Evolutionary conservation across 2,797 vertebrate genomes (phyloP).

Genomic region (Dryobates pubescens): DNA sequence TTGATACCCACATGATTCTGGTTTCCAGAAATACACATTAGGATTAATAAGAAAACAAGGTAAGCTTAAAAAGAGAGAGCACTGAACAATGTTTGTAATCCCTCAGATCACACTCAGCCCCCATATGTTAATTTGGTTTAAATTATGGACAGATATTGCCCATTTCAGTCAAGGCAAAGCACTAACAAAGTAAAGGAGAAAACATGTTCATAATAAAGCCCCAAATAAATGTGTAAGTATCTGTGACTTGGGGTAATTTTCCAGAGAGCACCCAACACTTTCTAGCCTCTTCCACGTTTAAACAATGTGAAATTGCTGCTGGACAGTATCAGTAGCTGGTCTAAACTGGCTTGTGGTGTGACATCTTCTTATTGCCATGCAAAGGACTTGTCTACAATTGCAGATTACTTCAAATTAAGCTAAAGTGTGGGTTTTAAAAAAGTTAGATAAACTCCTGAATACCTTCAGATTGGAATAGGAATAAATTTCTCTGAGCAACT

Average conservation of each 20-base stretch:
- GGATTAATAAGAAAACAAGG: not conserved
- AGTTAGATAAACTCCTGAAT: not conserved
- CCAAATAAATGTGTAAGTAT: not conserved
- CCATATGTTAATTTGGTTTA: not conserved
- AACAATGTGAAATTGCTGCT: not conserved
- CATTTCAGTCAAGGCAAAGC: not conserved
- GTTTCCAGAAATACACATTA: conserved; percentile 3
- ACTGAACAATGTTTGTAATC: not conserved
- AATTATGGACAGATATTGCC: not conserved
- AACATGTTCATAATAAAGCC: not conserved
- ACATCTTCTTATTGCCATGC: not conserved
- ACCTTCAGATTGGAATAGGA: not conserved
- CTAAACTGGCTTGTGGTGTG: not conserved
- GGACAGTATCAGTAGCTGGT: not conserved
- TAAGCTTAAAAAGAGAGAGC: not conserved
- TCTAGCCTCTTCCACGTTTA: not conserved
- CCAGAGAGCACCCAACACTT: not conserved
- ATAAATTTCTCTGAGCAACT: not conserved
- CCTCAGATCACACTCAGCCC: not conserved
- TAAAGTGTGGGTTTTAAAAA: not conserved
- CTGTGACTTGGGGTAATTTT: not conserved
- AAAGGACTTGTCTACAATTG: not conserved
- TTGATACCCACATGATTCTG: not conserved
- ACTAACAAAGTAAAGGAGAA: not conserved
- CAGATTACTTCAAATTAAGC: not conserved